Conservation (phyloP, 2,113 vertebrate species). For the Columbina picui region DNA sequence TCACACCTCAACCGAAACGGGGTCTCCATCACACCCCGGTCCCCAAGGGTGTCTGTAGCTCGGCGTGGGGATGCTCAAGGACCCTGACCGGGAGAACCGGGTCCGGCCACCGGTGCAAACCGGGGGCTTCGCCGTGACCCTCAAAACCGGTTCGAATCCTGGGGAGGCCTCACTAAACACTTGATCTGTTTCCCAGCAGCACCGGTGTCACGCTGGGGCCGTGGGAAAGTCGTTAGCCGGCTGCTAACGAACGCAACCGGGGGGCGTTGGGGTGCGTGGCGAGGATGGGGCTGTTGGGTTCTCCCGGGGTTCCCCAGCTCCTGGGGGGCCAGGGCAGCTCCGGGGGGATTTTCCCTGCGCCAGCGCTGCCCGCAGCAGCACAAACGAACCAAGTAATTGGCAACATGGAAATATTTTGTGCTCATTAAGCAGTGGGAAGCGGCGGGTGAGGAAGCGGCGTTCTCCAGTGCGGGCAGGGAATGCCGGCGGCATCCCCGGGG, state of each 20-base stretch:
- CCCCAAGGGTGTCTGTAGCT: accelerated
- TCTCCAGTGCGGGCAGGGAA: neutral
- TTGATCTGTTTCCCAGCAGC: neutral
- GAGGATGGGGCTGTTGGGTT: neutral
- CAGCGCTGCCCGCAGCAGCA: constrained; percentile 8
- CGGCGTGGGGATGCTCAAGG: accelerated
- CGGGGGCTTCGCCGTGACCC: neutral
- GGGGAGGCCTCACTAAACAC: neutral
- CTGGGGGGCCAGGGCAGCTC: neutral
- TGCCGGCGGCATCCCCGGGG: neutral
- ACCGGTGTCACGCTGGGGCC: accelerated
- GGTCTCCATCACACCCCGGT: neutral
- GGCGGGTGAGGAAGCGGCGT: neutral
- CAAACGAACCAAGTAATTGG: constrained; percentile 73
- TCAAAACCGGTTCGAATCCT: neutral
- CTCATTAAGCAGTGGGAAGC: constrained; percentile 54
- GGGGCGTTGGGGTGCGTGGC: accelerated
- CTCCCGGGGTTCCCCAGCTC: accelerated
- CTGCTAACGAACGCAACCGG: accelerated
- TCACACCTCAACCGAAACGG: neutral
- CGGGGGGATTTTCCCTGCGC: neutral
- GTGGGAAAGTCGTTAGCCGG: accelerated
- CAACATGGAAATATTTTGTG: constrained; percentile 68
- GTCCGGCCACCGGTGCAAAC: too few relatives aligned
- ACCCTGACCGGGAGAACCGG: accelerated